Evolutionary conservation across 2,888 invertebrate genomes (phyloP).

Genomic region (Mythimna lalbum): DNA sequence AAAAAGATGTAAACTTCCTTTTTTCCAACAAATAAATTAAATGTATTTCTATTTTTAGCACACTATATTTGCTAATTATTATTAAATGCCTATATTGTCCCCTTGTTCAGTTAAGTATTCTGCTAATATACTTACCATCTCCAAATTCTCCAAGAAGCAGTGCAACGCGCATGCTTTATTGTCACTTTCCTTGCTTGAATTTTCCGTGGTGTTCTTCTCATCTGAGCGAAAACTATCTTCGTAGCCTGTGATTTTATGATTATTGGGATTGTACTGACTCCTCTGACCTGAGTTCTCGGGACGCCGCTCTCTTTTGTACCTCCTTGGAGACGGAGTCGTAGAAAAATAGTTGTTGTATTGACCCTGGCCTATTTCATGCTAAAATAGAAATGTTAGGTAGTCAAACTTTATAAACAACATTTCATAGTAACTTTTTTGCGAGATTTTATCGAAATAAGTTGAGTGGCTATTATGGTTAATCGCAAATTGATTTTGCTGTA

Average conservation of each 20-base stretch:
- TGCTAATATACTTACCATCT: slow-evolving; percentile 90
- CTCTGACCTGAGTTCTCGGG: slow-evolving; percentile 83
- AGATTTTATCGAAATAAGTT: too few species aligned
- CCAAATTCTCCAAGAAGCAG: slow-evolving; percentile 93
- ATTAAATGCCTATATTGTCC: neutral
- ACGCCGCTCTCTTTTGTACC: slow-evolving; percentile 80
- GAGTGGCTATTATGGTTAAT: too few species aligned
- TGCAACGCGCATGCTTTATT: slow-evolving; percentile 91
- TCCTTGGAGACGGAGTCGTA: slow-evolving; percentile 71
- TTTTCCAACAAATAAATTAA: too few species aligned
- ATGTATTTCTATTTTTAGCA: too few species aligned
- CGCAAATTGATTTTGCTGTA: too few species aligned
- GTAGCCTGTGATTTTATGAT: slow-evolving; percentile 69
- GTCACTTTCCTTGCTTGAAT: slow-evolving; percentile 71
- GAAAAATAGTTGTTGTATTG: slow-evolving; percentile 72
- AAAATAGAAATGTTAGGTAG: too few species aligned
- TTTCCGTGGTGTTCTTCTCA: slow-evolving; percentile 74
- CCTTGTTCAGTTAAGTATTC: too few species aligned
- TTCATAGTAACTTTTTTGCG: neutral
- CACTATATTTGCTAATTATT: neutral
- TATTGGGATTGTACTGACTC: slow-evolving; percentile 86
- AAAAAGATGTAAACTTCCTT: too few species aligned
- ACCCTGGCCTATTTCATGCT: slow-evolving; percentile 70
- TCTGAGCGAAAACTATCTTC: slow-evolving; percentile 72
- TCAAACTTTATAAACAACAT: too few species aligned